Evolutionary conservation across 2,113 vertebrate genomes (phyloP).

Genomic region (Mesembrinibis cayennensis): DNA sequence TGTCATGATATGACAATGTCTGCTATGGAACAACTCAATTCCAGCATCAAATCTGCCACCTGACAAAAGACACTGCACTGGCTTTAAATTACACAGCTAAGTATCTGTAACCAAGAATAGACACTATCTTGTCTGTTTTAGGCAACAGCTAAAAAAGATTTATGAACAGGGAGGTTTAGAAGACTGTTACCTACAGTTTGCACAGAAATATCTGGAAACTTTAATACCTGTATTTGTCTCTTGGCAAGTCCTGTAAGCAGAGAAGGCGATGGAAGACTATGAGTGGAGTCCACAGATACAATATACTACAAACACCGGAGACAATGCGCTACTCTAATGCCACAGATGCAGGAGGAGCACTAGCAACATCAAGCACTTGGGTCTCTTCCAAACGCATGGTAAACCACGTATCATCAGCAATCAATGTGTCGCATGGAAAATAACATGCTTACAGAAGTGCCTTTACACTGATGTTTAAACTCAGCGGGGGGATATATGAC

Average conservation of each 20-base stretch:
- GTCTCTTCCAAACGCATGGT: background rate
- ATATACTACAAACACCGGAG: background rate
- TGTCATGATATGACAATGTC: background rate
- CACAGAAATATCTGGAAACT: background rate
- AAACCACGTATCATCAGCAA: background rate
- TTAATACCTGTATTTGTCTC: background rate
- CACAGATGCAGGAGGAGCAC: background rate
- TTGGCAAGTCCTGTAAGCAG: background rate
- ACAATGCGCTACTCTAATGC: background rate
- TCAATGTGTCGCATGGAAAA: background rate
- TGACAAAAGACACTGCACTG: background rate
- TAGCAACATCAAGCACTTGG: background rate
- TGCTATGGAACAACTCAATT: constrained; percentile 24
- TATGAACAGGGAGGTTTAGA: background rate
- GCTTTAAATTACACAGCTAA: background rate
- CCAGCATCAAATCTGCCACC: background rate
- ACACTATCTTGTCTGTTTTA: background rate
- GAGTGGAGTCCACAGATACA: too few relatives aligned
- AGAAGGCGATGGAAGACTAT: background rate
- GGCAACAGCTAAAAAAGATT: background rate
- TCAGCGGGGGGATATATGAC: background rate
- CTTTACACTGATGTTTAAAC: background rate
- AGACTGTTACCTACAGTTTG: background rate
- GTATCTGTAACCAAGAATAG: background rate
- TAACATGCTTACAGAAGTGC: background rate